Percentiles rank a stretch among this genome's conserved stretches.
phyloP scores from a whole-genome alignment of 2,797 vertebrate species.

The Typhlichthys subterraneus region DNA sequence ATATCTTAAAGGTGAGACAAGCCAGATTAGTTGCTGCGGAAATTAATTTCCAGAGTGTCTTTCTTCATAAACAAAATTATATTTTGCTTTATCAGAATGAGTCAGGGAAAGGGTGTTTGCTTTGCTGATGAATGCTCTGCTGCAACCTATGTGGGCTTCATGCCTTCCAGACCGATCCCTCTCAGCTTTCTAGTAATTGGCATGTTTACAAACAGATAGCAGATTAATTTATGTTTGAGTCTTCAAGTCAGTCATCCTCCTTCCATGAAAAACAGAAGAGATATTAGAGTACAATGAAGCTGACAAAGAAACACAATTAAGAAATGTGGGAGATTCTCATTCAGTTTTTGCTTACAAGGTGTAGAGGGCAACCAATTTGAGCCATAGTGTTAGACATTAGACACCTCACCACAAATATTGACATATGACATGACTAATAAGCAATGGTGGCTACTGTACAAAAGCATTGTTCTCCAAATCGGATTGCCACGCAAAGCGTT shows the following conservation, averaged over 20 bases:
- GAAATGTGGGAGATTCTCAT: background rate
- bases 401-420: background rate
- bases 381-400: background rate
- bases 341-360: background rate
- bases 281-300: conserved; percentile 23
- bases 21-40: conserved; percentile 72
- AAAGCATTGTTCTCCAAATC: background rate
- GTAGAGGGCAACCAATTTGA: background rate
- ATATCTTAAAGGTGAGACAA: conserved; percentile 59
- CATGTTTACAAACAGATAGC: conserved; percentile 48
- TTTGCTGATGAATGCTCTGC: conserved; percentile 35
- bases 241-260: conserved; percentile 13
- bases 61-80: conserved; percentile 72
- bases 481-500: background rate
- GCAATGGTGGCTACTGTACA: background rate
- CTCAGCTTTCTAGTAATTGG: conserved; percentile 62
- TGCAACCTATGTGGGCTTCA: conserved; percentile 21
- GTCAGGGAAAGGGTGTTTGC: conserved; percentile 50
- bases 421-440: background rate
- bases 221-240: conserved; percentile 41
- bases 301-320: background rate
- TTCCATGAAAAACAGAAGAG: conserved; percentile 27
- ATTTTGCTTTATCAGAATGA: conserved; percentile 69
- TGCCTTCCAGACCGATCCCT: conserved; percentile 41
- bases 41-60: conserved; percentile 76